Conservation (phyloP, 2,797 vertebrate species). For the Ctenochaetus hawaiiensis region DNA sequence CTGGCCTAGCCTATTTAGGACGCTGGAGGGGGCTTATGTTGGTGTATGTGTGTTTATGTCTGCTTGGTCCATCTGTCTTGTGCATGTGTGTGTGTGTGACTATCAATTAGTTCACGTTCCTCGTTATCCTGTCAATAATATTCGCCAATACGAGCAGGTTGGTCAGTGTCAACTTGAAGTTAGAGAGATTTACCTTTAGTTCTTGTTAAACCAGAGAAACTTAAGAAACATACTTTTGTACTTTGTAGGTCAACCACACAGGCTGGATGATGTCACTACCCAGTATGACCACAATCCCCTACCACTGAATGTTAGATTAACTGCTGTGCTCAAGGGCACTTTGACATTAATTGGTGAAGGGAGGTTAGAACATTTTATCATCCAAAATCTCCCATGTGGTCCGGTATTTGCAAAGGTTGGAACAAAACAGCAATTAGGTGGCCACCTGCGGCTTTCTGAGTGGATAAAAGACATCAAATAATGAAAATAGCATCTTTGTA, state of each 20-base stretch:
- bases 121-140: conserved; percentile 41
- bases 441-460: conserved; percentile 72
- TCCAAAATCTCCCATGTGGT: conserved; percentile 67
- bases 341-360: conserved; percentile 69
- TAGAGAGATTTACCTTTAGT: not conserved
- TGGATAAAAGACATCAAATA: conserved; percentile 58
- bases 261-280: conserved; percentile 48
- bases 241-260: conserved; percentile 33
- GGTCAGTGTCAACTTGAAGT: conserved; percentile 28
- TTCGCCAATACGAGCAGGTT: conserved; percentile 28
- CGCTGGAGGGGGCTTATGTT: conserved; percentile 41
- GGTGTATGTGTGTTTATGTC: conserved; percentile 19
- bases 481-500: conserved; percentile 52
- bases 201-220: not conserved
- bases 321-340: conserved; percentile 76
- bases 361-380: conserved; percentile 70
- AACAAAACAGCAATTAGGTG: conserved; percentile 71
- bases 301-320: conserved; percentile 58
- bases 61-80: conserved; percentile 69
- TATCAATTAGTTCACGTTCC: conserved; percentile 60
- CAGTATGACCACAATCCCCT: conserved; percentile 27
- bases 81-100: conserved; percentile 19
- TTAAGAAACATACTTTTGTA: conserved; percentile 18
- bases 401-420: conserved; percentile 66
- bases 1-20: conserved; percentile 58